Evolutionary conservation across 2,888 invertebrate genomes (phyloP).

Genomic region (Lepidocyrtinus sp.): DNA sequence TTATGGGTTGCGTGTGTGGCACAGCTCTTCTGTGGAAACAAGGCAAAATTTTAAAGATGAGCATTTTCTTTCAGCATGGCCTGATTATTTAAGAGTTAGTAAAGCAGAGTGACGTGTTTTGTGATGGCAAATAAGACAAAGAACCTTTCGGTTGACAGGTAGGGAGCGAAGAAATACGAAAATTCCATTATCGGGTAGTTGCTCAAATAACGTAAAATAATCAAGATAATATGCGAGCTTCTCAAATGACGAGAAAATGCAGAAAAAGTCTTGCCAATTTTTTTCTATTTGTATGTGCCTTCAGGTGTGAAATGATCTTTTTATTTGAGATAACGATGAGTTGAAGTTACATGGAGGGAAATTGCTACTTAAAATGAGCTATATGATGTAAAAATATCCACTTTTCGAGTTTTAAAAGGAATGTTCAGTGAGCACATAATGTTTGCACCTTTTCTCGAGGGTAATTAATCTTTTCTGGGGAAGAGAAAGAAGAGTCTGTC

Average conservation of each 20-base stretch:
- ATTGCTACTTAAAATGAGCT: not conserved
- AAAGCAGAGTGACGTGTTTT: not conserved
- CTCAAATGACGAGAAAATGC: too few relatives aligned
- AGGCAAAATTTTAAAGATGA: not conserved
- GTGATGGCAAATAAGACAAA: not conserved
- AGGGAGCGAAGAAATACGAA: too few relatives aligned
- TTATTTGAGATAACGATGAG: conserved; percentile 20
- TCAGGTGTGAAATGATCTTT: conserved; percentile 45
- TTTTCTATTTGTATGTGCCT: conserved; percentile 27
- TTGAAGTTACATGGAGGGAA: not conserved
- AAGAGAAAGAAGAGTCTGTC: too few relatives aligned
- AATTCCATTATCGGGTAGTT: too few relatives aligned
- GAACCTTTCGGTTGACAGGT: not conserved
- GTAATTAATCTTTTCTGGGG: not conserved
- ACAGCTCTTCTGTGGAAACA: not conserved
- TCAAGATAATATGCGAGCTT: too few relatives aligned
- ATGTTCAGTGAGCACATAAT: conserved; percentile 1
- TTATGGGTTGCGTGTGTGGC: not conserved
- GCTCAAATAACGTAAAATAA: too few relatives aligned
- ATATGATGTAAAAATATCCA: not conserved
- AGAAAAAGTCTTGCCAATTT: conserved; percentile 2
- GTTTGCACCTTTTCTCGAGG: not conserved
- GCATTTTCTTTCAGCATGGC: not conserved
- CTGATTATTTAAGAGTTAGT: not conserved
- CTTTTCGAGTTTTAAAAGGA: not conserved